phyloP scores from a whole-genome alignment of 2,113 vertebrate genomes.

The Ptychochromis oligacanthus region DNA sequence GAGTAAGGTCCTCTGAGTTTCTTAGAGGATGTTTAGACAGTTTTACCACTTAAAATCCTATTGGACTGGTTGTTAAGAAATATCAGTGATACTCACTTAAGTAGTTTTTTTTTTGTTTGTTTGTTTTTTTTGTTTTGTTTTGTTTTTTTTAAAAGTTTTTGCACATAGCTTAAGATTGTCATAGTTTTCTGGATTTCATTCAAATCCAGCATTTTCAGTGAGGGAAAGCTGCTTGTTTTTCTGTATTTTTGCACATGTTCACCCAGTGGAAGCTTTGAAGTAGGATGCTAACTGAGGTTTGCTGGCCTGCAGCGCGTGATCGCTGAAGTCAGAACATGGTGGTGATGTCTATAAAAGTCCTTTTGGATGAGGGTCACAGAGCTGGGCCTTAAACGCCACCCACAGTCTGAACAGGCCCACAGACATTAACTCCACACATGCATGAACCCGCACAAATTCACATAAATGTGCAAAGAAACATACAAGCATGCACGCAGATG shows the following conservation, averaged over 20 bases:
- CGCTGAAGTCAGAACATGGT: constrained; percentile 58
- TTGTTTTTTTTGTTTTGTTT: too few species aligned
- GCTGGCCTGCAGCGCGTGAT: constrained; percentile 10
- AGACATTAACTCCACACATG: constrained; percentile 14
- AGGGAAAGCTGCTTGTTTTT: background rate
- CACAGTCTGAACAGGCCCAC: constrained; percentile 27
- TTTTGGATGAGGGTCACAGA: constrained; percentile 69
- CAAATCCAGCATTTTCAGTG: background rate
- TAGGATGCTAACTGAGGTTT: constrained; percentile 20
- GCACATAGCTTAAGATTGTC: background rate
- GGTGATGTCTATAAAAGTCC: constrained; percentile 67
- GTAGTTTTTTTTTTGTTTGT: background rate
- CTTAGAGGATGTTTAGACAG: background rate
- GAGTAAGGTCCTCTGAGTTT: background rate
- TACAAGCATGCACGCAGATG: background rate
- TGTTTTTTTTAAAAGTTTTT: fast-evolving
- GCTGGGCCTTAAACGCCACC: constrained; percentile 56
- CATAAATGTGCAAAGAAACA: background rate
- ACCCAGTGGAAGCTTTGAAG: constrained; percentile 36
- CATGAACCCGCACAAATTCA: background rate
- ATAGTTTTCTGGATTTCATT: background rate
- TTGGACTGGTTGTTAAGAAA: background rate
- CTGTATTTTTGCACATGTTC: background rate
- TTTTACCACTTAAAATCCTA: background rate
- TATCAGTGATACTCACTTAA: background rate